Evolutionary conservation across 2,113 vertebrate genomes (phyloP).

Genomic region (Percina caprodes): DNA sequence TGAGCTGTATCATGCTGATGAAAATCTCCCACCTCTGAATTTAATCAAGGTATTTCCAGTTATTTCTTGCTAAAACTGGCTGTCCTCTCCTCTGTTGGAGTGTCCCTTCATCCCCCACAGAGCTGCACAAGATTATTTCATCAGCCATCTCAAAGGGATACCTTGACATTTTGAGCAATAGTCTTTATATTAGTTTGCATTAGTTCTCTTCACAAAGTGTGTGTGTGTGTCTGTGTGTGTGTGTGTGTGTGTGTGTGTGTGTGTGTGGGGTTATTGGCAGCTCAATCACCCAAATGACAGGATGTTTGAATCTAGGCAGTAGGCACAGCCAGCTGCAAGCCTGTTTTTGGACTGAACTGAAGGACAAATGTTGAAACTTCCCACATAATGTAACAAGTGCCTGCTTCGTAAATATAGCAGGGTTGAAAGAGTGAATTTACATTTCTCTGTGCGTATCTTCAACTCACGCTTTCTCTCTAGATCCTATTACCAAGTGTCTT

Average conservation of each 20-base stretch:
- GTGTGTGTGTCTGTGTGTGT: constrained; percentile 9
- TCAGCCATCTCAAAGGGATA: constrained; percentile 48
- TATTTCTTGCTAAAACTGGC: constrained; percentile 56
- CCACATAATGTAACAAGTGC: not conserved
- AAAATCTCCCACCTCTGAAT: constrained; percentile 74
- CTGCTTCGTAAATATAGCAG: constrained; percentile 10
- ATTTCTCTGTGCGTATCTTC: constrained; percentile 6
- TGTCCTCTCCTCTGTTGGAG: not conserved
- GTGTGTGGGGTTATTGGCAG: constrained; percentile 21
- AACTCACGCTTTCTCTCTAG: not conserved
- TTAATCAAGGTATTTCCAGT: constrained; percentile 71
- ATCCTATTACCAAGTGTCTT: not conserved
- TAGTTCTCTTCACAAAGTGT: constrained; percentile 26
- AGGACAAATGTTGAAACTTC: constrained; percentile 50
- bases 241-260: not conserved
- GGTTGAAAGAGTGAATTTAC: constrained; percentile 1
- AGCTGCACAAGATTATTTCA: constrained; percentile 41
- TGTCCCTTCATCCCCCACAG: constrained; percentile 38
- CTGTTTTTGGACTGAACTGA: constrained; percentile 43
- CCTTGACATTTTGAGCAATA: constrained; percentile 54
- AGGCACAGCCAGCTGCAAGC: constrained; percentile 36
- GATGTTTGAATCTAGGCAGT: constrained; percentile 31
- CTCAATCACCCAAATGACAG: constrained; percentile 55
- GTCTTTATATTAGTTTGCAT: constrained; percentile 56
- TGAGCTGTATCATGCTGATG: constrained; percentile 65